Percentiles rank a stretch among this genome's conserved stretches.
These are phyloP conservation scores for Helleia helle DNA, from an alignment of 2,888 invertebrate genomes.

Conservation along the genomic window DNA sequence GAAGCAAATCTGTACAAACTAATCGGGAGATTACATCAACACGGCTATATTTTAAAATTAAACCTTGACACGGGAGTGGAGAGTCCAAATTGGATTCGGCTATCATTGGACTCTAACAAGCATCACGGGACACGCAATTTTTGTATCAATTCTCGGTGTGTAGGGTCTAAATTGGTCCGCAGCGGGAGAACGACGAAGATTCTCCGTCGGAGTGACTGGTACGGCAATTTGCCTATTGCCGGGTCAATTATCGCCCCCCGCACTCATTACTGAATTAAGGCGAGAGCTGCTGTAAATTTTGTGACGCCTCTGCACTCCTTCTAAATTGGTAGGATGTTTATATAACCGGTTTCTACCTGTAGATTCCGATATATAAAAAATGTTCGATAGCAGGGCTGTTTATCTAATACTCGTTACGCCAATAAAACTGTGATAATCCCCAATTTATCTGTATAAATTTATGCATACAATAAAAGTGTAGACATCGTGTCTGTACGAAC, in stretches of 20 bases:
- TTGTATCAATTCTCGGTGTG: slow-evolving; percentile 26
- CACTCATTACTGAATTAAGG: slow-evolving; percentile 70
- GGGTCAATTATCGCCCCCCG: slow-evolving; percentile 72
- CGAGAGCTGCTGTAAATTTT: slow-evolving; percentile 58
- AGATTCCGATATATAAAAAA: slow-evolving; percentile 19
- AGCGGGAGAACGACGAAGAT: slow-evolving; percentile 28
- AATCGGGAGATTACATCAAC: slow-evolving; percentile 40
- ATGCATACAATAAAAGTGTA: too few relatives aligned
- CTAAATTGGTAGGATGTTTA: slow-evolving; percentile 41
- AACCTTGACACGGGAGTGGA: slow-evolving; percentile 38
- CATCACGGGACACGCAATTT: slow-evolving; percentile 27
- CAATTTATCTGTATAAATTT: too few relatives aligned
- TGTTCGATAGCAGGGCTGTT: too few relatives aligned
- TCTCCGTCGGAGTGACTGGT: slow-evolving; percentile 40
- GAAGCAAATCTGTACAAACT: too few relatives aligned
- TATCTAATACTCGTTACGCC: too few relatives aligned
- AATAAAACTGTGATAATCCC: too few relatives aligned
- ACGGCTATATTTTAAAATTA: slow-evolving; percentile 32
- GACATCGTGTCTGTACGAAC: too few relatives aligned
- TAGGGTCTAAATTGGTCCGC: slow-evolving; percentile 32
- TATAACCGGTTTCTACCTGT: slow-evolving; percentile 42
- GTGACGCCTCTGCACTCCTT: slow-evolving; percentile 52
- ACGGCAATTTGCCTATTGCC: slow-evolving; percentile 70
- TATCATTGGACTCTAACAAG: slow-evolving; percentile 27
- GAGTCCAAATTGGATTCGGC: slow-evolving; percentile 45